phyloP scores from a whole-genome alignment of 2,888 invertebrate genomes.

The Crossocerus cetratus region DNA sequence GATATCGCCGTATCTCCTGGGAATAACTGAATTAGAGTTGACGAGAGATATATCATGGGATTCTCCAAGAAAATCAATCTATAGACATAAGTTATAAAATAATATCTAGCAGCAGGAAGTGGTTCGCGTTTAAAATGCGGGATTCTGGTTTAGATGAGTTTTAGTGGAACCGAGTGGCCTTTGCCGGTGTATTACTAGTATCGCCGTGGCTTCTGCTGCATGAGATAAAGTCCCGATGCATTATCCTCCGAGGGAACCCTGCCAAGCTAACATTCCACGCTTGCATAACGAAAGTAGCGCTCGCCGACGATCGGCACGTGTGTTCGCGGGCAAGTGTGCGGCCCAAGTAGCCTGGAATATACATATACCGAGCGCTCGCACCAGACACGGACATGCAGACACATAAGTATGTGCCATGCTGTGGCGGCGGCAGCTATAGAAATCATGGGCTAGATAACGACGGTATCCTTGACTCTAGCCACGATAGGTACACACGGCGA shows the following conservation, averaged over 20 bases:
- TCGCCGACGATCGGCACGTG: slow-evolving; percentile 36
- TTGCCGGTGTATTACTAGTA: slow-evolving; percentile 5
- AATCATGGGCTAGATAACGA: slow-evolving; percentile 66
- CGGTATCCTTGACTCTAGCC: slow-evolving; percentile 71
- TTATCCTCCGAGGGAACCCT: slow-evolving; percentile 37
- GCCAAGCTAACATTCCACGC: slow-evolving; percentile 52
- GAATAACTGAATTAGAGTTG: too few species aligned
- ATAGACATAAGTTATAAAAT: too few species aligned
- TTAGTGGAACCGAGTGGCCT: not conserved
- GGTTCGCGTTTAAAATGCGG: too few species aligned
- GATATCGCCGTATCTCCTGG: too few species aligned
- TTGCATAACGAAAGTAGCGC: slow-evolving; percentile 60
- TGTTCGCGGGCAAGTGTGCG: slow-evolving; percentile 1
- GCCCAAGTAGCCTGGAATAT: not conserved
- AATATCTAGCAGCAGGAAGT: too few species aligned
- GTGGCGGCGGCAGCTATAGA: slow-evolving; percentile 44
- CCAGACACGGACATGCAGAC: slow-evolving; percentile 16
- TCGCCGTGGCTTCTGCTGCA: slow-evolving; percentile 25
- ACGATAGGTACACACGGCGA: slow-evolving; percentile 39
- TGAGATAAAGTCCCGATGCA: slow-evolving; percentile 41
- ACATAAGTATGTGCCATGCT: slow-evolving; percentile 27
- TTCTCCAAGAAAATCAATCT: too few species aligned
- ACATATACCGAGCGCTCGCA: not conserved
- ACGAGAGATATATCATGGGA: too few species aligned
- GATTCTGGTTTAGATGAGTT: too few species aligned